Conservation (phyloP, 1,140 invertebrate species). For the Pectinophora gossypiella region DNA sequence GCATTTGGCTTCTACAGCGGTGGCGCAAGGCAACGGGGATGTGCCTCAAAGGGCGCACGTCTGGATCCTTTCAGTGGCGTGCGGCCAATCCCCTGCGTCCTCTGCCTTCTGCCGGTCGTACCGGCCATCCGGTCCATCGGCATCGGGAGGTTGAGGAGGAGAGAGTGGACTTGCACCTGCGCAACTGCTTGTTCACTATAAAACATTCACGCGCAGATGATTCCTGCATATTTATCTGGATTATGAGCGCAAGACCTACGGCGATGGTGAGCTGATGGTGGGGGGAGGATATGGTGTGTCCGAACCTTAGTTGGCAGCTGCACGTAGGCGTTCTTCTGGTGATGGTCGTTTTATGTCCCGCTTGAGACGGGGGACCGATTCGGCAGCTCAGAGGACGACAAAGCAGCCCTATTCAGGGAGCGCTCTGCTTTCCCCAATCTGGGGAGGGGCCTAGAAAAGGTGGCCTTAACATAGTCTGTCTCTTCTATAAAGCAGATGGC, state of each 20-base stretch:
- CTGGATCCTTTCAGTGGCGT: not conserved
- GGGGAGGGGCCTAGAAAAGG: conserved; percentile 31
- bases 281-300: not conserved
- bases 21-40: no score
- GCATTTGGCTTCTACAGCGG: no score
- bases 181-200: conserved; percentile 8
- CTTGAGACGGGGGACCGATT: not conserved
- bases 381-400: not conserved
- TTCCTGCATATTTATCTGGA: not conserved
- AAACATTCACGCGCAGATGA: conserved; percentile 10
- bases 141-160: conserved; percentile 1
- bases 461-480: conserved; percentile 24
- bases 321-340: not conserved
- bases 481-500: conserved; percentile 4
- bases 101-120: not conserved
- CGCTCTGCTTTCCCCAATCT: conserved; percentile 19
- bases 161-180: conserved; percentile 8
- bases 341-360: not conserved
- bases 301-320: conserved; percentile 2
- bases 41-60: not conserved
- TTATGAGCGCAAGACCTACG: not conserved
- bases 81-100: not conserved
- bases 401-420: conserved; percentile 10
- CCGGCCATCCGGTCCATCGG: conserved; percentile 3
- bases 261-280: no score